These are phyloP conservation scores for Stenoptilia bipunctidactyla DNA, from an alignment of 2,888 invertebrate species.

Conservation along the genomic window DNA sequence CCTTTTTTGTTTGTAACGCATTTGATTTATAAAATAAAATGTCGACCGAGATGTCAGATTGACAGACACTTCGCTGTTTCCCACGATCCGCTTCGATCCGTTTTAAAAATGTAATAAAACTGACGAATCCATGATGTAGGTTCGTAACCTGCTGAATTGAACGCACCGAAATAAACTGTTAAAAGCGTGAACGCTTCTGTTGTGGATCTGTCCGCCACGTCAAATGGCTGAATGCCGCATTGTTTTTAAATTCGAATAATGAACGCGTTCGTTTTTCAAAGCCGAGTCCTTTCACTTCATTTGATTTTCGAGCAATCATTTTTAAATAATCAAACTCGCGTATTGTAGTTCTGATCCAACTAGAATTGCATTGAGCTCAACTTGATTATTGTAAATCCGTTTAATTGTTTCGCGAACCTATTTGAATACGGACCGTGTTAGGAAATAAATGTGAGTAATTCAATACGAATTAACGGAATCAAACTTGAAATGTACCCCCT, in stretches of 20 bases:
- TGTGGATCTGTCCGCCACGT: conserved; percentile 51
- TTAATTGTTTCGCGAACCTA: conserved; percentile 27
- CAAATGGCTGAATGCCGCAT: conserved; percentile 54
- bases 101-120: conserved; percentile 39
- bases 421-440: conserved; percentile 37
- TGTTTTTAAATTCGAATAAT: conserved; percentile 63
- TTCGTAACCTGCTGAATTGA: conserved; percentile 21
- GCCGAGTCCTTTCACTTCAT: conserved; percentile 65
- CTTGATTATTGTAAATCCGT: conserved; percentile 16
- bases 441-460: conserved; percentile 44
- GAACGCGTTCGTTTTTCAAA: conserved; percentile 44
- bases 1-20: conserved; percentile 1
- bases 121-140: conserved; percentile 30
- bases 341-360: conserved; percentile 18
- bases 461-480: conserved; percentile 65
- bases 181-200: conserved; percentile 33
- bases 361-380: conserved; percentile 32
- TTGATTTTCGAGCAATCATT: conserved; percentile 38
- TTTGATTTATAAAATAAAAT: conserved; percentile 1
- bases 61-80: conserved; percentile 24
- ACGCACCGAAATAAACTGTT: conserved; percentile 49
- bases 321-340: conserved; percentile 20
- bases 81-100: conserved; percentile 34
- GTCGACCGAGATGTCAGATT: conserved; percentile 30
- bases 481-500: conserved; percentile 29